Evolutionary conservation across 2,888 invertebrate species (phyloP), one percentile per base, ranked within the genome.

Genomic region (Calameuta pallipes): DNA sequence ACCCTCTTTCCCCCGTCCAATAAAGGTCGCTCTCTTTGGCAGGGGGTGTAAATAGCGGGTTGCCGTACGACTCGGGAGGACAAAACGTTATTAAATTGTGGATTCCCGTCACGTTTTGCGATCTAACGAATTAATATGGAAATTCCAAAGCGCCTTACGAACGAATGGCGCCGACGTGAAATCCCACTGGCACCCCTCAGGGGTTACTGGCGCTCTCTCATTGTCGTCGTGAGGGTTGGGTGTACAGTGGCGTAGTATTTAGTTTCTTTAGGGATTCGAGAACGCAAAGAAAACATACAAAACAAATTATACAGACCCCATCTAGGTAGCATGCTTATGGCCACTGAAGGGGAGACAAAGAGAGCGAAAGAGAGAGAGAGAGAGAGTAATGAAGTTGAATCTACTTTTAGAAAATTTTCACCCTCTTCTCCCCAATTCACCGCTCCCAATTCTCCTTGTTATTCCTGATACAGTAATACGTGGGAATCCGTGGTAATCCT

Each of bases 91-190:
- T 87, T 84, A 85, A 88, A 86, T 88, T 84, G 81, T 78, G 85
- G 81, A 87, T 87, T 88, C 85, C 80, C 84, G 83, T 84, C 88
- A 87, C 86, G 87, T 88, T 84, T 80, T 80, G 74, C 87, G 84
- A 86, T 87, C 88, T 85, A 85, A 87, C 88, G 86, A 87, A 89
- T 88, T 88, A 87, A 88, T 87, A 89, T 88, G 89, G 85, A 89
- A 88, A 89, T 89, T 88, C 83, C 83, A 81, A 85, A 84, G 85
- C 84, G 82, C 83, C 87, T 85, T 85, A 84, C 85, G 80, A 85
- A 83, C 83, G 83, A 86, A 82, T 80, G 80, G 79, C 84, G 81
- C 79, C 80, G 81, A 83, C 82, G 84, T 75, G 77, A 85, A 86
- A 87, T 85, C 85, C 84, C 30, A 74, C 73, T 69, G n/a, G 15